Conservation (phyloP, 2,113 vertebrate genomes). For the Uria lomvia region DNA sequence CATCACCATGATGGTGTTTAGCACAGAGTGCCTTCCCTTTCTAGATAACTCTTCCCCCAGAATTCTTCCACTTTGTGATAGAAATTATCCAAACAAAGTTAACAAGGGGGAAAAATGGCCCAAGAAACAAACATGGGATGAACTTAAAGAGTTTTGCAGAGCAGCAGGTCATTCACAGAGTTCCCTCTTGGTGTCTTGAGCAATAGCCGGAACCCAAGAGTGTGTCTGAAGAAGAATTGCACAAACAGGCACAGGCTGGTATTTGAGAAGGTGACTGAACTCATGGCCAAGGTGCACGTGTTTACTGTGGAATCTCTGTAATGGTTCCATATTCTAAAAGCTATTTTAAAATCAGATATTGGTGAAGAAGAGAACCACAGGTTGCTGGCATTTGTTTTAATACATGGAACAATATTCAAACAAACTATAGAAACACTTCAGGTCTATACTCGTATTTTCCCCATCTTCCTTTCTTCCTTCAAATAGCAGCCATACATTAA, state of each 20-base stretch:
- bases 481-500: neutral
- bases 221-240: neutral
- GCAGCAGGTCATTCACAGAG: neutral
- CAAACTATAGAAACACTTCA: neutral
- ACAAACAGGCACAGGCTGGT: neutral
- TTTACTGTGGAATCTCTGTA: neutral
- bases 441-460: neutral
- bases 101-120: rapidly evolving
- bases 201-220: neutral
- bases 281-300: neutral
- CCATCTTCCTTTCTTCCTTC: neutral
- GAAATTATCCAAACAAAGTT: neutral
- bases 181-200: neutral
- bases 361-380: neutral
- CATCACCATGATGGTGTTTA: neutral
- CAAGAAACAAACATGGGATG: neutral
- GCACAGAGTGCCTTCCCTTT: neutral
- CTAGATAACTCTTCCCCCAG: neutral
- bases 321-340: neutral
- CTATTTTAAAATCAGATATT: neutral
- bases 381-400: neutral
- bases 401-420: neutral
- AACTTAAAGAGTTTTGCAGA: neutral
- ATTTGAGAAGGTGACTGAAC: neutral
- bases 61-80: neutral